A percentile compares a stretch with the other conserved stretches of the same genome.
Conservation (phyloP, 2,888 invertebrate genomes). For the Dicranocentrus wangi region DNA sequence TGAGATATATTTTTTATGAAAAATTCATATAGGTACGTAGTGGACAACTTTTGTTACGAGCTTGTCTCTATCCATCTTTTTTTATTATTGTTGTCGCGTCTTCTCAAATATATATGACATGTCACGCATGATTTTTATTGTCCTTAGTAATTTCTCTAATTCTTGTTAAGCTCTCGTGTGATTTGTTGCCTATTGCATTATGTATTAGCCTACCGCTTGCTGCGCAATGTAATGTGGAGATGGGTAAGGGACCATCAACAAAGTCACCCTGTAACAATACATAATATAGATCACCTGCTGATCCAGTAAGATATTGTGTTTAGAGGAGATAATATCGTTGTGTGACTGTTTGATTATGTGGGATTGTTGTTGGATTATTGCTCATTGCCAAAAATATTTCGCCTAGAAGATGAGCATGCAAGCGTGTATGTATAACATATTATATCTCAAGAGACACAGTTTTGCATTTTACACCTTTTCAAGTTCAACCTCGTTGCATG, state of each 20-base stretch:
- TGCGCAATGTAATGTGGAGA: neutral
- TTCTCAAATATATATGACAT: slow-evolving; percentile 16
- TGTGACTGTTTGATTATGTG: neutral
- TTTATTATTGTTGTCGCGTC: slow-evolving; percentile 12
- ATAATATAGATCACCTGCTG: slow-evolving; percentile 56
- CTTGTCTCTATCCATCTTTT: neutral
- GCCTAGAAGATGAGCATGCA: slow-evolving; percentile 34
- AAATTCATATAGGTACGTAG: slow-evolving; percentile 5
- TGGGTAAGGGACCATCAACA: slow-evolving; percentile 7
- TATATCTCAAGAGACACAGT: neutral
- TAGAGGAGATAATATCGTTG: slow-evolving; percentile 14
- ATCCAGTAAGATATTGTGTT: slow-evolving; percentile 26
- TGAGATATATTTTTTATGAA: neutral
- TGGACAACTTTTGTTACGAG: neutral
- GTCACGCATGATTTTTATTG: slow-evolving; percentile 11
- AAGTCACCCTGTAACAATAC: slow-evolving; percentile 11
- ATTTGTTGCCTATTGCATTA: slow-evolving; percentile 13
- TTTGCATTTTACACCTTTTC: slow-evolving; percentile 46
- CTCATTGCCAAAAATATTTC: slow-evolving; percentile 1
- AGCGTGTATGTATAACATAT: slow-evolving; percentile 23
- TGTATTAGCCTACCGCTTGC: slow-evolving; percentile 20
- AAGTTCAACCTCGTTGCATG: slow-evolving; percentile 39
- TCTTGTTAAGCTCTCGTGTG: too few species aligned
- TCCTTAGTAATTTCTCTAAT: too few species aligned
- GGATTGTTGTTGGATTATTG: neutral